Conservation (phyloP, 2,113 vertebrate species). For the Danio rerio region GRCz12tu NC_133178.1:43457501-43458000, state of each 20-base stretch:
- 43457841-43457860: neutral
- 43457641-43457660: neutral
- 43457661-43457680: neutral
- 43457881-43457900: slow-evolving; percentile 9
- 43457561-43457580: neutral
- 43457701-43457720: neutral
- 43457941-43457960: slow-evolving; percentile 58
- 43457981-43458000: slow-evolving; percentile 65
- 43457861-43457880: neutral
- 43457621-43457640: neutral
- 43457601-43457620: neutral
- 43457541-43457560: neutral
- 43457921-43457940: slow-evolving; percentile 9
- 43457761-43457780: neutral
- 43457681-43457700: neutral
- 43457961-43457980: slow-evolving; percentile 58
- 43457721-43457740: neutral
- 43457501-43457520: too few species aligned
- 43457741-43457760: slow-evolving; percentile 4
- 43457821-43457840: neutral
- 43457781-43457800: neutral
- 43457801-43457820: neutral
- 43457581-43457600: neutral
- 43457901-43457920: slow-evolving; percentile 24
- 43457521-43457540: too few species aligned